These are phyloP conservation scores for Teleogryllus oceanicus DNA, from an alignment of 2,888 invertebrate species.

Conservation along the genomic window DNA sequence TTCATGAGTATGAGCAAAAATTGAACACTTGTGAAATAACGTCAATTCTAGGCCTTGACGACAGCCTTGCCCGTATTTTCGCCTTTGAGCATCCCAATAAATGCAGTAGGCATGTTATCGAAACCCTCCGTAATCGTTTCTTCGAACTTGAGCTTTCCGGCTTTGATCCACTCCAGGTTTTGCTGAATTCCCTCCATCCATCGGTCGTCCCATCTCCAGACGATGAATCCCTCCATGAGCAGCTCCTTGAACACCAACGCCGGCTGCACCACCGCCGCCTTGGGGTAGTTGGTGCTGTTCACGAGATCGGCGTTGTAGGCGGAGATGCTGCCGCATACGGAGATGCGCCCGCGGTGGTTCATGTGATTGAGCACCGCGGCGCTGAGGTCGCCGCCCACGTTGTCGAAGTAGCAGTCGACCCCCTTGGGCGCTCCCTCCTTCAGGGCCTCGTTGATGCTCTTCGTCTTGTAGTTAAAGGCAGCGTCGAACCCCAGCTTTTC, in stretches of 20 bases:
- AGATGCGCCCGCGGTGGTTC: constrained; percentile 59
- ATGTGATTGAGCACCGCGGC: constrained; percentile 58
- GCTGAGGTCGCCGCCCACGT: constrained; percentile 67
- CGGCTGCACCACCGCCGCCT: constrained; percentile 55
- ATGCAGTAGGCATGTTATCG: constrained; percentile 67
- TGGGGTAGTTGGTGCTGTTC: constrained; percentile 27
- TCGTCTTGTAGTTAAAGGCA: constrained; percentile 69
- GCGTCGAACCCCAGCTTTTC: constrained; percentile 65
- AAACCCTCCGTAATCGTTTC: constrained; percentile 70
- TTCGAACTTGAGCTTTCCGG: constrained; percentile 64
- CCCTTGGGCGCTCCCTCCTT: constrained; percentile 63
- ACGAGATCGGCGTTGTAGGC: constrained; percentile 55
- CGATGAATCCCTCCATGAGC: constrained; percentile 61
- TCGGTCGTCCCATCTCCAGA: constrained; percentile 54
- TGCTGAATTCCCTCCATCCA: constrained; percentile 62
- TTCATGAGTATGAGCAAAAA: neutral
- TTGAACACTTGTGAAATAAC: constrained; percentile 35
- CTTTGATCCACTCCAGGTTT: constrained; percentile 60
- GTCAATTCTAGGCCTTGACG: constrained; percentile 60
- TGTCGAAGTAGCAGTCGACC: constrained; percentile 73
- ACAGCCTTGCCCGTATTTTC: constrained; percentile 69
- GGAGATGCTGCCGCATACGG: constrained; percentile 64
- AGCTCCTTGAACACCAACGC: constrained; percentile 56
- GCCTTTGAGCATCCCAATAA: constrained; percentile 61
- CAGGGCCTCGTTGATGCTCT: constrained; percentile 51